Base-by-base conservation (phyloP, 1,140 invertebrate genomes). In the Mizuhopecten yessoensis region DNA sequence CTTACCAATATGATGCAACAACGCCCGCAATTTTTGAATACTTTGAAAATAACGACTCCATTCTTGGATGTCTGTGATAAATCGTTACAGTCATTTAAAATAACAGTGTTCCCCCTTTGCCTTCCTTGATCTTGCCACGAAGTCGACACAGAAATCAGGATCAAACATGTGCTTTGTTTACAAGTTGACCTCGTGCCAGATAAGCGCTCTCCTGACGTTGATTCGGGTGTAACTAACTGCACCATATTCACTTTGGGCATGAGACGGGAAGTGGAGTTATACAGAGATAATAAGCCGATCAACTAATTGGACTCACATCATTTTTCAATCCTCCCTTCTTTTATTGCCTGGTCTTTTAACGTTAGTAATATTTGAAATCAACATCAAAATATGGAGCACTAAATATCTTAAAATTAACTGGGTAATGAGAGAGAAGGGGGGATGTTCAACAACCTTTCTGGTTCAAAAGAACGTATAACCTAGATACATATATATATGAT, bases 1-100 rank as follows among this genome's bases (percentile, higher is more conserved):
- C 97, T 97, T 97, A 98, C 98, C 98, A 98, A 95, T 98, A 98
- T 86, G 97, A 94, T 36, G 97, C 94, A 42, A 98, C 98, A 9
- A 98, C 98, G 88, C 97, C 94, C 86, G 97, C 97, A 92, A 98
- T 98, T 93, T 97, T 97, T 0, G 97, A 90, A 95, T 98, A 98
- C 96, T 98, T 97, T 49, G 93, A 75, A 3, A 95, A n/a, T 23
- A 95, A 92, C 5, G 95, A 94, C 89, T 96, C 96, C 94, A 95
- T 94, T 87, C 45, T 91, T 20, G 39, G 34, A 57, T 57, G 29
- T 42, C 86, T 90, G 29, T 90, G 86, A 34, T 86, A 86, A 11
- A 75, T 7, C 57, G 57, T 75, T n/a, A 75, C 20, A 75, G 57
- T 75, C 57, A 75, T 75, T 75, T 5, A 29, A 29, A 5, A 75